A percentile compares a stretch with the other conserved stretches of the same genome.
phyloP scores from a whole-genome alignment of 1,140 invertebrate species.

The Drosophila kepulauana region DNA sequence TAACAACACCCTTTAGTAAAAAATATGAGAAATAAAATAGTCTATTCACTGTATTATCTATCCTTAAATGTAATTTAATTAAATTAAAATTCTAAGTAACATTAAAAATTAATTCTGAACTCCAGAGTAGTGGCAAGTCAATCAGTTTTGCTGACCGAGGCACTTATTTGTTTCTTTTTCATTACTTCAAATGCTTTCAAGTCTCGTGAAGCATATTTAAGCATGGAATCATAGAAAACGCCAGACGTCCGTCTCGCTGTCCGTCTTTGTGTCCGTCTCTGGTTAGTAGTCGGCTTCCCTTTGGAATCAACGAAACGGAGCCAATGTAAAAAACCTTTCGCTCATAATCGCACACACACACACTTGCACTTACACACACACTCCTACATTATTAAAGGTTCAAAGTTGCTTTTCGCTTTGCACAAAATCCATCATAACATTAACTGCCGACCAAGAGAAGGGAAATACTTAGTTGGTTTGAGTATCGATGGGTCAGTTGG shows the following conservation, averaged over 20 bases:
- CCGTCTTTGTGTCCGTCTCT: not conserved
- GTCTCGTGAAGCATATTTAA: constrained; percentile 77
- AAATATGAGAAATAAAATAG: not conserved
- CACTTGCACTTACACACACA: constrained; percentile 34
- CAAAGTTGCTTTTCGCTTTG: constrained; percentile 59
- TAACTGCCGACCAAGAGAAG: constrained; percentile 39
- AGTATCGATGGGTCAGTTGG: not conserved
- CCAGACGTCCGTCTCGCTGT: constrained; percentile 16
- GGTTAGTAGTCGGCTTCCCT: constrained; percentile 16
- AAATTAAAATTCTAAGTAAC: no score
- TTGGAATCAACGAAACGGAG: constrained; percentile 52
- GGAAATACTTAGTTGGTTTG: not conserved
- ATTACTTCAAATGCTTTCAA: constrained; percentile 80
- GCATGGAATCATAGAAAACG: constrained; percentile 64
- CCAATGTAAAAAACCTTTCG: constrained; percentile 64
- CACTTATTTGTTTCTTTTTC: constrained; percentile 62
- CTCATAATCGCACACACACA: constrained; percentile 43
- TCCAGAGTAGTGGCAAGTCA: constrained; percentile 32
- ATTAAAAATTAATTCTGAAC: not conserved
- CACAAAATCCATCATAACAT: constrained; percentile 76
- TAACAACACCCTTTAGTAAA: no score
- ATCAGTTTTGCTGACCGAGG: not conserved
- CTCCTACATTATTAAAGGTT: constrained; percentile 61
- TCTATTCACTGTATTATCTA: no score
- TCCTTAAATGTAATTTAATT: no score